Evolutionary conservation across 2,113 vertebrate genomes (phyloP), one percentile per base, ranked within the genome.

Genomic region (Copsychus sechellarum): DNA sequence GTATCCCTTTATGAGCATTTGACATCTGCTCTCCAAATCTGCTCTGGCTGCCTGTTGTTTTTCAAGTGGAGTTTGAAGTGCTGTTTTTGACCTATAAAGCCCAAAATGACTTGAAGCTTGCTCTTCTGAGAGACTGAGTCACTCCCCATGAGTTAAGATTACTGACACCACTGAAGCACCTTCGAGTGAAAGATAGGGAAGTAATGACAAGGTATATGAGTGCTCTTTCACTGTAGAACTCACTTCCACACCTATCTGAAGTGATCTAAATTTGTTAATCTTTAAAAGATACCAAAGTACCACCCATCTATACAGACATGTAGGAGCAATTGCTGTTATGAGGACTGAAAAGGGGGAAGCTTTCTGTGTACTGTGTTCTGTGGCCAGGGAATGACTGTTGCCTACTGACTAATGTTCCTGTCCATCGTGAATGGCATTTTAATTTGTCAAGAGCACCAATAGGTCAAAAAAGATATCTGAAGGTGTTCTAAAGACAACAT

Each of bases 381-480:
- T 20, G 36, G n/a, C 65, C 77, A 79, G 72, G 72, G 89, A 94
- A 65, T 0, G 7, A 91, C 81, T 89, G 65, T 13, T 95, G 72
- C 72, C 65, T 69, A 22, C 48, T 95, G 92, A 96, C 89, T 96
- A 95, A 96, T 95, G 89, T 42, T 85, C 40, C 73, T 95, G 91
- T 76, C 89, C 91, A 93, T 84, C 1, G n/a, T 87, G 86, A 95
- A 79, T 69, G 91, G 86, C 96, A 92, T 95, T 95, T 97, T 95
- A 97, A 97, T 96, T 96, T 96, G 83, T 95, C 95, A 91, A 84
- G 73, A 79, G 53, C 65, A 91, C n/a, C 57, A 91, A 81, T 31
- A 93, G 94, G 92, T 96, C 89, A 97, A 89, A 95, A 97, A 93
- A 96, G 91, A 95, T 96, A 97, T 89, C 86, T 89, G 88, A 93